These are phyloP conservation scores for Cephus nigrinus DNA, from an alignment of 2,888 invertebrate species.

Conservation along the genomic window DNA sequence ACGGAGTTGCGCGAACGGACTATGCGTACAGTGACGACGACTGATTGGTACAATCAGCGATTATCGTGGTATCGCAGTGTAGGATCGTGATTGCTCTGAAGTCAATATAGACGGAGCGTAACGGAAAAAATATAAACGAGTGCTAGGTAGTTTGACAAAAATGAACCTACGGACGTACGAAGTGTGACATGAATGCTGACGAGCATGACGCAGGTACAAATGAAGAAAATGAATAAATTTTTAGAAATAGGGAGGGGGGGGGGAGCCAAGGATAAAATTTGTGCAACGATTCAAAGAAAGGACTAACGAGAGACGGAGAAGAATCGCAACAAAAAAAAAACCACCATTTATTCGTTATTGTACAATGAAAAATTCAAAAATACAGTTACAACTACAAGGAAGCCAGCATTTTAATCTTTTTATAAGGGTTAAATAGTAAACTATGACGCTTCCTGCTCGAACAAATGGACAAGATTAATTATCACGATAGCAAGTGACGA, in stretches of 20 bases:
- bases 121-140: background rate
- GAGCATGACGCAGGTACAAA: conserved; percentile 9
- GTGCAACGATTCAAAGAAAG: background rate
- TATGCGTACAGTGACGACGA: background rate
- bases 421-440: conserved; percentile 9
- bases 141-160: background rate
- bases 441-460: conserved; percentile 18
- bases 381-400: background rate
- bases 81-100: background rate
- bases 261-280: background rate
- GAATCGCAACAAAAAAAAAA: background rate
- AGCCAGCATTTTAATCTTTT: background rate
- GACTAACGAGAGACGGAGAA: background rate
- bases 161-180: background rate
- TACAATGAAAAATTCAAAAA: background rate
- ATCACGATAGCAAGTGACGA: conserved; percentile 15
- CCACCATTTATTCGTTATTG: background rate
- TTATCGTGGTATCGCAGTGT: background rate
- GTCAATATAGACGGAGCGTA: background rate
- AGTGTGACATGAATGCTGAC: background rate
- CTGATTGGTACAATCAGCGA: background rate
- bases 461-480: conserved; percentile 17
- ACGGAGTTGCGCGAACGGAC: background rate
- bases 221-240: background rate
- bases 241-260: background rate